phyloP scores from a whole-genome alignment of 2,888 invertebrate genomes.

The Latheticus oryzae region DNA sequence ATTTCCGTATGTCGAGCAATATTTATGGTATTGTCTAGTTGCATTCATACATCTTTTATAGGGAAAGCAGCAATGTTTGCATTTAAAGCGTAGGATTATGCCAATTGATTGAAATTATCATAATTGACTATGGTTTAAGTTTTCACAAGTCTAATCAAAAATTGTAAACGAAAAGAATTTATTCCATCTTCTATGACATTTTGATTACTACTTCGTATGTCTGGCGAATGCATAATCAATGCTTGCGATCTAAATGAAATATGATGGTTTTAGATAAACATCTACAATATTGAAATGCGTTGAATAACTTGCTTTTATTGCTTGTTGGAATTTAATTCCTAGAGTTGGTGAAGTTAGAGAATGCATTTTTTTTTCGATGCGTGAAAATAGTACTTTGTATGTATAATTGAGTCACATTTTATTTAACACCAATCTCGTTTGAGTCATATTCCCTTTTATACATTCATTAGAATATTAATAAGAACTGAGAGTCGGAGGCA shows the following conservation, averaged over 20 bases:
- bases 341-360: background rate
- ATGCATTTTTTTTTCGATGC: constrained; percentile 3
- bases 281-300: constrained; percentile 42
- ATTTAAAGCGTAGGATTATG: constrained; percentile 49
- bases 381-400: constrained; percentile 6
- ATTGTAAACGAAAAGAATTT: constrained; percentile 24
- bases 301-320: constrained; percentile 35
- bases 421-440: constrained; percentile 8
- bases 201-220: constrained; percentile 28
- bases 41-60: constrained; percentile 35
- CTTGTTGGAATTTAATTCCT: constrained; percentile 28
- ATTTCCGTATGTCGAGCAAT: constrained; percentile 22
- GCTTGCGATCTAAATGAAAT: constrained; percentile 45
- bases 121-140: constrained; percentile 47
- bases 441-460: constrained; percentile 19
- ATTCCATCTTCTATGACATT: constrained; percentile 26
- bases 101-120: constrained; percentile 47
- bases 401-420: constrained; percentile 12
- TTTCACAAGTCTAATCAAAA: too few species aligned
- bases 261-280: constrained; percentile 42
- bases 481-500: constrained; percentile 5
- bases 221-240: constrained; percentile 41
- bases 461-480: constrained; percentile 28
- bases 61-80: constrained; percentile 39
- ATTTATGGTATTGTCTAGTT: constrained; percentile 26